Base-by-base conservation (phyloP, 1,140 invertebrate species). In the Onthophagus taurus region DNA sequence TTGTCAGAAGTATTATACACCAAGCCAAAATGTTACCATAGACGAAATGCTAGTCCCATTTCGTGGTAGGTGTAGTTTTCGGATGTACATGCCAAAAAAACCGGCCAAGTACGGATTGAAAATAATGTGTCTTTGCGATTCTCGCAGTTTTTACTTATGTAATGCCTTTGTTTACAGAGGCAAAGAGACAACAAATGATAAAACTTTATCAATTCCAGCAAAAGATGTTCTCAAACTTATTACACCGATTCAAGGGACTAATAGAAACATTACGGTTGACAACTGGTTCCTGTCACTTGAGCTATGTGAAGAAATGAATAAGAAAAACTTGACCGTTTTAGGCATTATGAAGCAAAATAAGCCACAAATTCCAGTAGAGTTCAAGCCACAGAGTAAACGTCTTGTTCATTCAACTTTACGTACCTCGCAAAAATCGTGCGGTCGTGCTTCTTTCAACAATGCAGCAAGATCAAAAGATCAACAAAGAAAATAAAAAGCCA, bases 221-320 rank as follows among this genome's bases (percentile, higher is more conserved):
- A 7, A 26, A 7, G 24, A 26, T 26, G n/a, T 26, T 26, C 6
- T 26, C 6, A 26, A 26, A 26, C 6, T 26, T 7, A 7, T 26
- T 6, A 26, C 24, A 26, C 24, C 24, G n/a, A n/a, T 26, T 26
- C 24, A n/a, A n/a, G n/a, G n/a, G 6, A 26, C 24, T 7, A 26
- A 26, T n/a, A 26, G 24, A 26, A 26, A 26, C 24, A 26, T 26
- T 26, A 26, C 24, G 6, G n/a, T 26, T 6, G 24, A 26, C 24
- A 26, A n/a, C 6, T 26, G 24, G 24, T 57, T 59, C 44, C 49
- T 48, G 16, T 58, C 54, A 2, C 39, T 57, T 12, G 42, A 49
- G 17, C 34, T 57, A 9, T 29, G 50, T 7, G 35, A 58, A 18
- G 53, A 52, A 14, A 53, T 61, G 45, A 36, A 42, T 37, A 45